A percentile compares a stretch with the other conserved stretches of the same genome.
These are phyloP conservation scores for Phocoena phocoena DNA, from an alignment of 2,113 vertebrate species.

Conservation along the genomic window DNA sequence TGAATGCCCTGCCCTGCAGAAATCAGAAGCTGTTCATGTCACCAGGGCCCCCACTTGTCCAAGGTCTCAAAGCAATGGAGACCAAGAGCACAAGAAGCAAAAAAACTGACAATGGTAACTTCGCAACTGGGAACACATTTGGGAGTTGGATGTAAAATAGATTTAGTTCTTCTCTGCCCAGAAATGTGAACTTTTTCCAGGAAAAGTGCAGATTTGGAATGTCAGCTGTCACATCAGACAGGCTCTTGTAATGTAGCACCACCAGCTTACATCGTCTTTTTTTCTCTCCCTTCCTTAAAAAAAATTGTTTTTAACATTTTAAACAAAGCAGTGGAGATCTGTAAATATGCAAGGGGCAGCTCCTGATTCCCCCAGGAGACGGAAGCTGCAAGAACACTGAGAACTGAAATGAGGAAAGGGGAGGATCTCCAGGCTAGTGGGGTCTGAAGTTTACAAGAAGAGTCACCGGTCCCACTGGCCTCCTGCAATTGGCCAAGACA, in stretches of 20 bases:
- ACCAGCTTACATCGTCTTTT: neutral
- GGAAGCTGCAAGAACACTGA: neutral
- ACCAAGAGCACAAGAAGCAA: neutral
- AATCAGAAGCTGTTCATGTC: neutral
- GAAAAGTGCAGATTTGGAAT: neutral
- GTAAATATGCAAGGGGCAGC: neutral
- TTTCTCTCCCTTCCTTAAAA: neutral
- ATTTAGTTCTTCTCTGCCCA: constrained; percentile 37
- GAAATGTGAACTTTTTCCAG: constrained; percentile 32
- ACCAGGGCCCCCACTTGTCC: no score
- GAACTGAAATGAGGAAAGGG: neutral
- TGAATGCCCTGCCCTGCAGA: neutral
- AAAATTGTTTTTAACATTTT: neutral
- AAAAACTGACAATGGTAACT: neutral
- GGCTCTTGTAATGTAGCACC: neutral
- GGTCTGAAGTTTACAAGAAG: neutral
- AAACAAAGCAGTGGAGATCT: constrained; percentile 19
- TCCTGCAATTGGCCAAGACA: neutral
- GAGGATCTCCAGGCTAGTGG: neutral
- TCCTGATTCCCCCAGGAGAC: neutral
- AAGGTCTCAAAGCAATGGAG: constrained; percentile 7
- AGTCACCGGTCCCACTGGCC: neutral
- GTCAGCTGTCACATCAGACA: neutral
- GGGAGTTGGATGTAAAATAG: constrained; percentile 11
- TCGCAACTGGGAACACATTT: neutral